A percentile compares a stretch with the other conserved stretches of the same genome.
Conservation (phyloP, 2,797 vertebrate species). For the Cirrhinus molitorella region DNA sequence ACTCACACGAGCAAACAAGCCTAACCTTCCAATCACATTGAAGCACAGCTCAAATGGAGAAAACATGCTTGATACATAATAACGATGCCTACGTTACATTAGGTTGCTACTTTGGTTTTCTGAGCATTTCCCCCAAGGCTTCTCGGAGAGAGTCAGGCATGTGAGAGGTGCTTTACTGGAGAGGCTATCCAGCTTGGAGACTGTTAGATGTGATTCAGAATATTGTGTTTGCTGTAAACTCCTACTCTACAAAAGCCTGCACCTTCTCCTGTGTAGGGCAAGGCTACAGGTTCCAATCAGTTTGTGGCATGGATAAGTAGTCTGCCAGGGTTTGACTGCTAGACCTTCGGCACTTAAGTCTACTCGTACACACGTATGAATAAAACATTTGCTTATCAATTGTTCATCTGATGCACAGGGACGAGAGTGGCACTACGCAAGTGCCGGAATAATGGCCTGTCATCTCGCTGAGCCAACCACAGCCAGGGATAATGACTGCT, state of each 20-base stretch:
- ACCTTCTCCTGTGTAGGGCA: neutral
- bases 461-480: constrained; percentile 40
- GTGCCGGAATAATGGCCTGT: constrained; percentile 58
- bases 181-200: neutral
- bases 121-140: neutral
- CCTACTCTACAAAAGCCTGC: neutral
- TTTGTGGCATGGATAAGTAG: constrained; percentile 26
- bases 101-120: constrained; percentile 6
- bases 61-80: constrained; percentile 20
- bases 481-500: constrained; percentile 60
- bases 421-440: constrained; percentile 49
- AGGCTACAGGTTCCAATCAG: constrained; percentile 9
- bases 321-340: constrained; percentile 31
- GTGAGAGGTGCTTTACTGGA: constrained; percentile 20
- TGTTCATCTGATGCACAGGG: constrained; percentile 59
- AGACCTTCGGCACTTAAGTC: constrained; percentile 38
- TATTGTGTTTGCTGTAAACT: constrained; percentile 17
- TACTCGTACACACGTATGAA: constrained; percentile 52
- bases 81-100: neutral
- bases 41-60: neutral
- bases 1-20: neutral
- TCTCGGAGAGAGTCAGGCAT: neutral
- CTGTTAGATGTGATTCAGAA: constrained; percentile 5
- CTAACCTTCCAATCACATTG: neutral
- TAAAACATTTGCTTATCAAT: constrained; percentile 58